Evolutionary conservation across 2,113 vertebrate species (phyloP), one percentile per base, ranked within the genome.

Genomic region (Polyodon spathula): DNA sequence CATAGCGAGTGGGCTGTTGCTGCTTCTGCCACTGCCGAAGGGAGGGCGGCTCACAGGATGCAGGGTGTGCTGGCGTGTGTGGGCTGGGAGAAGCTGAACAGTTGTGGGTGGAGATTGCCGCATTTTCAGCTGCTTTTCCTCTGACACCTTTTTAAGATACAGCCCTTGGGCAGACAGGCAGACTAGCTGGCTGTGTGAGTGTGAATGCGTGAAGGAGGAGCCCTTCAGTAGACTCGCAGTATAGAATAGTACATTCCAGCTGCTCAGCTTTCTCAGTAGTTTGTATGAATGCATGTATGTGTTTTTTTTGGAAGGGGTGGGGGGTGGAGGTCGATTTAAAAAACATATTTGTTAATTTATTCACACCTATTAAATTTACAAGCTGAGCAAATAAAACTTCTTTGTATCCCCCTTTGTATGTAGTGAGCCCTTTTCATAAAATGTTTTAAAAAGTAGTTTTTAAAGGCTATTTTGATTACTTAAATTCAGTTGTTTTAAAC

Each of bases 101-200:
- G 69, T 73, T 72, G 81, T 76, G 77, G 78, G 81, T 68, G 78
- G 84, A 62, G 73, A 80, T 69, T 68, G 58, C 53, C 46, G 72
- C 71, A 64, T 73, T 71, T 73, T 79, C 74, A 60, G 64, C 77
- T 69, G 74, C 74, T 71, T 74, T 80, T 80, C 76, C 75, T 80
- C 78, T 41, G 63, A 67, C 79, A 69, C 79, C 78, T 83, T 84
- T 81, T 78, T 83, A 82, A 89, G 78, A 58, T 66, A 63, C 75
- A 83, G 60, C 68, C 69, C 69, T 54, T 46, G 61, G 67, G 71
- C 68, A 58, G 68, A 69, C 63, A 51, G 16, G 60, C 50, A 61
- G 74, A 59, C 65, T 17, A n/a, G 61, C 53, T 56, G 66, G 59
- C 69, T 71, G 69, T 62, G 61, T 68, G 68, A 63, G 70, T 27